A percentile compares a stretch with the other conserved stretches of the same genome.
Evolutionary conservation across 2,888 invertebrate species (phyloP).

Genomic region (Eledone cirrhosa): DNA sequence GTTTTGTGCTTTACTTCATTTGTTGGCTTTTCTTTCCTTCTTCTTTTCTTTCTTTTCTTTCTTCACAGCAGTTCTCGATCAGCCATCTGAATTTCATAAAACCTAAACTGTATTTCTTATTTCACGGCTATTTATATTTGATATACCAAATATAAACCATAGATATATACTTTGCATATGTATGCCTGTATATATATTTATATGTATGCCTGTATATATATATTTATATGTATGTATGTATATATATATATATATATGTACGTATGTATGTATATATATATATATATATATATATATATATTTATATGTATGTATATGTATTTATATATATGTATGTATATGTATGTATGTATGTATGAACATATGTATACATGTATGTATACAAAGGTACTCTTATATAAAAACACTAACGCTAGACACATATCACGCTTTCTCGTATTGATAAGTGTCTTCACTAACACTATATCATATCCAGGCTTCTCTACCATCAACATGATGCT

Average conservation of each 20-base stretch:
- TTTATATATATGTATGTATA: not conserved
- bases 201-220: not conserved
- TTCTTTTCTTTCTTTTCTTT: too few relatives aligned
- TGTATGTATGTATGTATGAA: not conserved
- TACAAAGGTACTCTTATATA: not conserved
- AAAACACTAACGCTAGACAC: not conserved
- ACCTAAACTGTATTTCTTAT: too few relatives aligned
- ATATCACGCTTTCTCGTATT: too few relatives aligned
- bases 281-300: not conserved
- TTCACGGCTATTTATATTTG: too few relatives aligned
- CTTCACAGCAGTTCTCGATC: too few relatives aligned
- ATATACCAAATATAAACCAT: not conserved
- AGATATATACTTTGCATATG: not conserved
- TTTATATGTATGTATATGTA: not conserved
- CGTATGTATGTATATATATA: not conserved
- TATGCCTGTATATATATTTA: not conserved
- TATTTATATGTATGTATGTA: not conserved
- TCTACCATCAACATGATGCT: too few relatives aligned
- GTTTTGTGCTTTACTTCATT: too few relatives aligned
- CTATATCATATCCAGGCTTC: too few relatives aligned
- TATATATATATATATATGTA: not conserved
- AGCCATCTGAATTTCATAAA: too few relatives aligned
- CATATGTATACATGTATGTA: not conserved
- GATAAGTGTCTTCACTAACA: too few relatives aligned
- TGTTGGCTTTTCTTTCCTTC: too few relatives aligned